Base-by-base conservation (phyloP, 1,140 invertebrate species). In the Drosophila quadrilineata region DNA sequence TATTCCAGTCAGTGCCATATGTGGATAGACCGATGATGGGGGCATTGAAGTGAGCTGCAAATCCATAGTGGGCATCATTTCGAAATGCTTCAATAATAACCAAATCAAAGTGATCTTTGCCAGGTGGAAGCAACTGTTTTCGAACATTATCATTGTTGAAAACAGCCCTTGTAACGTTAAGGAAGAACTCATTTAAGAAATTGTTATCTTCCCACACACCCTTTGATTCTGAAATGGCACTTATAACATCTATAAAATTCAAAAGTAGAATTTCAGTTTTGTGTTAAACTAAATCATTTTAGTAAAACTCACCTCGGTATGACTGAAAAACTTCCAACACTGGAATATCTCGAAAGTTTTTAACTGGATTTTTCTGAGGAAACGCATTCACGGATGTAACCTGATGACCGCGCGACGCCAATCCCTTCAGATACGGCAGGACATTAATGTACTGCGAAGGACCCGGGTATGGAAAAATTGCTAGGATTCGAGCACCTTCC, bases 321-420 rank as follows among this genome's bases (percentile, higher is more conserved):
- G 63, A 49, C 0, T 80, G 1, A 2, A 70, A 68, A 0, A 84
- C 73, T 46, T 86, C 67, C 0, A 46, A 9, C 0, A 86, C 35
- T 0, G 49, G 16, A 41, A 89, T 70, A 12, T 89, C 88, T 3
- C 65, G 57, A 38, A 87, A 88, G 45, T 89, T 89, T 21, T 64
- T 46, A 0, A 88, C 17, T 2, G 73, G 63, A 10, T 74, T 60
- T 48, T 91, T 86, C 50, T 90, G 80, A 41, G 92, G 92, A 75
- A 94, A 95, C 54, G 93, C 91, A 43, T 92, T 94, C 2, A 95
- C 74, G 1, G 94, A 91, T 3, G 94, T 95, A 2, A 96, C 68
- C 4, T 95, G 89, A 70, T 95, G 94, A 19, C 94, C 94, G 19
- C 92, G 91, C 21, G 87, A 90, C 0, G 92, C 92, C n/a, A 96